A percentile compares a stretch with the other conserved stretches of the same genome.
Conservation (phyloP, 2,797 vertebrate species). For the Florisuga fusca region DNA sequence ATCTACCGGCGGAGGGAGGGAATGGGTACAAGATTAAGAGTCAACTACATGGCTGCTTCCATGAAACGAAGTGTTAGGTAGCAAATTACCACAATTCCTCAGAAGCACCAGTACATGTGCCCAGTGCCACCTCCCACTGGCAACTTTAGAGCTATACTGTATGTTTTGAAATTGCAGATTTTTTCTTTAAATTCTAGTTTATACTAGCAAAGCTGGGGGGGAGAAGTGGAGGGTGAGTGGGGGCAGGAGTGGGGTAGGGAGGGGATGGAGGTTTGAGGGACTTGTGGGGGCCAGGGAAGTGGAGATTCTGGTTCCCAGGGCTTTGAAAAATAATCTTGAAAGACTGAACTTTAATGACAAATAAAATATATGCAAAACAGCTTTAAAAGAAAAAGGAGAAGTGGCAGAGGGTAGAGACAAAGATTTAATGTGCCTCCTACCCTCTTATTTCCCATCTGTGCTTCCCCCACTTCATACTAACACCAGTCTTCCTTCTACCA, state of each 20-base stretch:
- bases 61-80: background rate
- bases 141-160: background rate
- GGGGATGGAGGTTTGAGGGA: too few species aligned
- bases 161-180: background rate
- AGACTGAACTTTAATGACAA: background rate
- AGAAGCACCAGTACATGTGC: rapidly evolving
- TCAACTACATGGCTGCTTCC: background rate
- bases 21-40: background rate
- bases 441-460: background rate
- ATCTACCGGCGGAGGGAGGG: background rate
- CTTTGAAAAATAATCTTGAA: background rate
- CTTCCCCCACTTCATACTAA: background rate
- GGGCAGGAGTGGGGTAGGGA: too few species aligned
- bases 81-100: background rate
- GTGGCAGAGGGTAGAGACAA: background rate
- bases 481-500: background rate
- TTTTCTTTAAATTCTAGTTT: background rate
- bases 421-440: background rate
- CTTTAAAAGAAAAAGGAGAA: background rate
- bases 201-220: background rate
- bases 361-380: background rate
- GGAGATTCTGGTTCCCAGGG: background rate
- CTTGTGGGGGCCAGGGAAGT: background rate
- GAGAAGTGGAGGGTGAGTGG: too few species aligned
- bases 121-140: background rate